phyloP scores from a whole-genome alignment of 2,797 vertebrate species.

The Holocentrus rufus region DNA sequence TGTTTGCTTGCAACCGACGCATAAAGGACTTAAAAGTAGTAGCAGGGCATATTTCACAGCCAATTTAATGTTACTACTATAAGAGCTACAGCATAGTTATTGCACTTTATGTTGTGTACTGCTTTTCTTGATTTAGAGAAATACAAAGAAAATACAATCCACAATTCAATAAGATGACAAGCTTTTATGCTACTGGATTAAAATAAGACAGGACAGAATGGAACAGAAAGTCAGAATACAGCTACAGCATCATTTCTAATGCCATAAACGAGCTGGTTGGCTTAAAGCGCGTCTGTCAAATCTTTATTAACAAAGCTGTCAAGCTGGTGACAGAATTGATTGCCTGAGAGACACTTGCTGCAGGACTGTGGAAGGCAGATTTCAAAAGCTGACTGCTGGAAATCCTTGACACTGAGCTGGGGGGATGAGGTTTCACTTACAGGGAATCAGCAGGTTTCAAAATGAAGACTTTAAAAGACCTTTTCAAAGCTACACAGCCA shows the following conservation, averaged over 20 bases:
- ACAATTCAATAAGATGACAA: neutral
- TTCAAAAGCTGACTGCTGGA: constrained; percentile 57
- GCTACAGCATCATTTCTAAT: neutral
- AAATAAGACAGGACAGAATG: constrained; percentile 4
- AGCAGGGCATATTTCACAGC: constrained; percentile 35
- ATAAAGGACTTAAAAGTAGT: constrained; percentile 54
- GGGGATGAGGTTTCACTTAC: constrained; percentile 69
- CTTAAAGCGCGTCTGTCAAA: constrained; percentile 2
- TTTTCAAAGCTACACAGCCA: no score
- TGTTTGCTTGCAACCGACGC: constrained; percentile 59
- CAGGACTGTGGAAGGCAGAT: constrained; percentile 30
- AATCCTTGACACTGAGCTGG: constrained; percentile 45
- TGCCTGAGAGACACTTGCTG: constrained; percentile 25
- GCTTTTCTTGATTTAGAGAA: constrained; percentile 15
- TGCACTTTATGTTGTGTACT: constrained; percentile 19
- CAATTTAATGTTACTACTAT: constrained; percentile 40
- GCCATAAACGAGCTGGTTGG: constrained; percentile 19
- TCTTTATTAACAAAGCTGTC: constrained; percentile 44
- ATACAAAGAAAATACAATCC: neutral
- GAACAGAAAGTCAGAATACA: neutral
- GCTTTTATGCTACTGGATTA: constrained; percentile 4
- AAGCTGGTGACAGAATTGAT: constrained; percentile 27
- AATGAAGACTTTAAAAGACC: constrained; percentile 24
- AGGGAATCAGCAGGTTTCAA: constrained; percentile 46
- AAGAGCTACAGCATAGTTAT: constrained; percentile 25